These are phyloP conservation scores for Andrena hattorfiana DNA, from an alignment of 2,888 invertebrate genomes.

Conservation along the genomic window DNA sequence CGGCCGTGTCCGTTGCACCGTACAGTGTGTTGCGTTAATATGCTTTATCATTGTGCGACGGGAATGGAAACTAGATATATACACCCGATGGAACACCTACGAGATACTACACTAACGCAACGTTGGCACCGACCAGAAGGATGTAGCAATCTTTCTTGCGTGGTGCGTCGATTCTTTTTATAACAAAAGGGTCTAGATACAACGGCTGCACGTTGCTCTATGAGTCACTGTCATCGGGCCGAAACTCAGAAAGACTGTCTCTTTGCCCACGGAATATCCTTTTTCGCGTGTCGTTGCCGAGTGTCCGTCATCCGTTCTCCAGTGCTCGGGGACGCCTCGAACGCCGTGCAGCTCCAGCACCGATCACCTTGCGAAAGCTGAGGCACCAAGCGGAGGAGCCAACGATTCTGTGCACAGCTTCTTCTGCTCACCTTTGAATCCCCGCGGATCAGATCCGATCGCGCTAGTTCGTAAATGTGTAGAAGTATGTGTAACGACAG, in stretches of 20 bases:
- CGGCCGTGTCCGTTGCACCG: slow-evolving; percentile 34
- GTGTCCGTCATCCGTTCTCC: not conserved
- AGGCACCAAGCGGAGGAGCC: not conserved
- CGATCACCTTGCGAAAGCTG: not conserved
- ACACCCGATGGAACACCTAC: slow-evolving; percentile 61
- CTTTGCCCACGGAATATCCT: slow-evolving; percentile 5
- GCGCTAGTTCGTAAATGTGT: not conserved
- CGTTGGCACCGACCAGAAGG: slow-evolving; percentile 62
- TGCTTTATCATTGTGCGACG: slow-evolving; percentile 48
- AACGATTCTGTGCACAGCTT: not conserved
- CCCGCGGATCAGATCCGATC: not conserved
- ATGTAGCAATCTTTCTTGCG: slow-evolving; percentile 70
- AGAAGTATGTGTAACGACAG: not conserved
- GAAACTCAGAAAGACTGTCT: slow-evolving; percentile 34
- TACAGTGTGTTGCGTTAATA: slow-evolving; percentile 46
- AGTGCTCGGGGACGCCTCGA: not conserved
- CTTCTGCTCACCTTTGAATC: not conserved
- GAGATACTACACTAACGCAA: slow-evolving; percentile 39
- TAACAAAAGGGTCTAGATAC: slow-evolving; percentile 68
- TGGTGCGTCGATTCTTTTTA: slow-evolving; percentile 69
- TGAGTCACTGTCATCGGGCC: slow-evolving; percentile 61
- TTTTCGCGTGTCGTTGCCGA: not conserved
- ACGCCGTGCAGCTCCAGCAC: too few relatives aligned
- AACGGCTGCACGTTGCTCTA: slow-evolving; percentile 20
- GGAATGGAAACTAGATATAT: slow-evolving; percentile 44